A percentile compares a stretch with the other conserved stretches of the same genome.
Evolutionary conservation across 2,113 vertebrate genomes (phyloP).

Genomic region (Microcebus tavaratra): DNA sequence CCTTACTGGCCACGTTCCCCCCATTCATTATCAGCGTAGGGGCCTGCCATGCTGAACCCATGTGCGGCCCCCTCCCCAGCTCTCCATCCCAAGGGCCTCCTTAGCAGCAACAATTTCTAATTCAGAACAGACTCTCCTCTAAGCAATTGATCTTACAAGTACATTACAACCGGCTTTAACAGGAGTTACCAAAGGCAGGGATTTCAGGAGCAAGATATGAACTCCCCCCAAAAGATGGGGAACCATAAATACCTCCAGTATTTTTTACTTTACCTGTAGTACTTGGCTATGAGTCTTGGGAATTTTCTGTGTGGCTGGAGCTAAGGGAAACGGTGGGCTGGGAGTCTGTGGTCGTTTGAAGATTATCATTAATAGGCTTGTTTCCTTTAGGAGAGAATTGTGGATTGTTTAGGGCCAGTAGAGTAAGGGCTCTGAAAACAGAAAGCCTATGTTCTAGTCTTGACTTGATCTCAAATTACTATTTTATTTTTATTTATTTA

Average conservation of each 20-base stretch:
- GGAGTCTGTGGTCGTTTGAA: background rate
- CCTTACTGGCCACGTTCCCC: conserved; percentile 71
- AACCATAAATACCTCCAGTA: conserved; percentile 40
- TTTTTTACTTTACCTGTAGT: conserved; percentile 47
- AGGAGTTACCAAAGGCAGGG: conserved; percentile 67
- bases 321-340: background rate
- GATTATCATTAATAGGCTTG: background rate
- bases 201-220: conserved; percentile 76
- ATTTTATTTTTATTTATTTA: background rate
- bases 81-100: conserved; percentile 71
- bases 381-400: background rate
- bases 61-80: conserved; percentile 71
- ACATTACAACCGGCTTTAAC: conserved; percentile 71
- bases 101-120: conserved; percentile 82
- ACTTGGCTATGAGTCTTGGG: background rate
- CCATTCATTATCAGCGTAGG: conserved; percentile 81
- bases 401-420: background rate
- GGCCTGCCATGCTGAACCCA: conserved; percentile 77
- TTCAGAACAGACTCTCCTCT: conserved; percentile 82
- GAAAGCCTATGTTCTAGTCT: background rate
- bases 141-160: conserved; percentile 73
- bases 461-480: background rate
- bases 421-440: background rate
- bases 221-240: conserved; percentile 56
- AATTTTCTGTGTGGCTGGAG: background rate